phyloP scores from a whole-genome alignment of 2,113 vertebrate species.

The Tenebrosternarchus preto region DNA sequence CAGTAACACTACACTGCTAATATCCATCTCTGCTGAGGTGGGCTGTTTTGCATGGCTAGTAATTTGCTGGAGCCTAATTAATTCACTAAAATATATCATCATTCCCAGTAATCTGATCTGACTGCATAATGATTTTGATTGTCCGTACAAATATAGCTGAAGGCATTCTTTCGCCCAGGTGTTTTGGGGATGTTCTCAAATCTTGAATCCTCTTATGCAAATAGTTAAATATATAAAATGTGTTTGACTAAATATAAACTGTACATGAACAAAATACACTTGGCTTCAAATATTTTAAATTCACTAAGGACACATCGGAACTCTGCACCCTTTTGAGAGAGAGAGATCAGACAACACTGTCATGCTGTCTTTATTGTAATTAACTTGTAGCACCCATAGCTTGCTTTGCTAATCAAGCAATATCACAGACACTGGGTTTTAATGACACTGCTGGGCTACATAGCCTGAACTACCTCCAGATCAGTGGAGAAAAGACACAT shows the following conservation, averaged over 20 bases:
- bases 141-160: background rate
- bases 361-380: slow-evolving; percentile 47
- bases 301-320: too few relatives aligned
- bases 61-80: slow-evolving; percentile 25
- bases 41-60: slow-evolving; percentile 3
- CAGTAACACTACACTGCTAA: slow-evolving; percentile 12
- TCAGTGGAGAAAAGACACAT: slow-evolving; percentile 10
- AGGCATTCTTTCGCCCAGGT: background rate
- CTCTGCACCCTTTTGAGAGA: too few relatives aligned
- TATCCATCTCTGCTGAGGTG: background rate
- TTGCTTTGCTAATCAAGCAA: slow-evolving; percentile 55
- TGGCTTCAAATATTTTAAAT: too few relatives aligned
- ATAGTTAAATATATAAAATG: too few relatives aligned
- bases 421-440: slow-evolving; percentile 24
- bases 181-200: background rate
- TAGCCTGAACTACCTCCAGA: slow-evolving; percentile 46
- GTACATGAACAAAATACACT: background rate
- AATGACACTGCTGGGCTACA: slow-evolving; percentile 37
- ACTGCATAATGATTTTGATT: background rate
- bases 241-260: too few relatives aligned
- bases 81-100: slow-evolving; percentile 17
- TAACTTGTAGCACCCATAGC: slow-evolving; percentile 44
- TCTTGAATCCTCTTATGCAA: background rate
- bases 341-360: background rate
- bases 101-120: background rate